Evolutionary conservation across 2,113 vertebrate genomes (phyloP).

Genomic region (Hydrochoerus hydrochaeris): DNA sequence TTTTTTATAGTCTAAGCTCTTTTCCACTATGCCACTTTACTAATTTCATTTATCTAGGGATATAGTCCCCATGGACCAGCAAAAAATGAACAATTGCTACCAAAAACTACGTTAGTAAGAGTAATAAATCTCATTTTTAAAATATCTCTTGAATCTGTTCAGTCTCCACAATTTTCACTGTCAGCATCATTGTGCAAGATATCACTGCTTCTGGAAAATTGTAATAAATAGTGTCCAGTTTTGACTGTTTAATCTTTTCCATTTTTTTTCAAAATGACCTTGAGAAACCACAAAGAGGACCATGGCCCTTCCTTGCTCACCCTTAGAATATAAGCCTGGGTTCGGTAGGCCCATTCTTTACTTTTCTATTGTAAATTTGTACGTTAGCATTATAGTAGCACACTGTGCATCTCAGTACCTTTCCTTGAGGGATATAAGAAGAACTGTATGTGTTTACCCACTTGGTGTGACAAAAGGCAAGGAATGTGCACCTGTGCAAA

Average conservation of each 20-base stretch:
- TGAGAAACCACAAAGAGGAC: background rate
- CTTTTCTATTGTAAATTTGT: background rate
- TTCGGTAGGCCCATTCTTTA: background rate
- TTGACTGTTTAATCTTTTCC: background rate
- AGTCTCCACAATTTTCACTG: background rate
- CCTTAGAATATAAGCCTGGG: background rate
- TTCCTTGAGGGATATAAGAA: background rate
- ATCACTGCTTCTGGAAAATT: background rate
- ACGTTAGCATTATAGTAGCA: background rate
- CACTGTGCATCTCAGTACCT: background rate
- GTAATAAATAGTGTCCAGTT: background rate
- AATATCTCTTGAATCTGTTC: background rate
- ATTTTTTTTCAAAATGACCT: background rate
- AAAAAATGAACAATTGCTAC: background rate
- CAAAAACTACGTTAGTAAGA: background rate
- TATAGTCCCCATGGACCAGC: background rate
- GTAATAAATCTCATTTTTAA: background rate
- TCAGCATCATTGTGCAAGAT: background rate
- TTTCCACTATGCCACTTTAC: background rate
- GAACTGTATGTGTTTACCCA: background rate
- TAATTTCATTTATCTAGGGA: constrained; percentile 47
- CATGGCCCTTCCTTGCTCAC: background rate
- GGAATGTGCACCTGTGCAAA: too few species aligned
- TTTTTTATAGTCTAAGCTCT: constrained; percentile 16
- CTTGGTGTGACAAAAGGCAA: background rate